Evolutionary conservation across 92 coral and sea anemone species (phyloP).

Genomic region (Epizoanthus scotinus): DNA sequence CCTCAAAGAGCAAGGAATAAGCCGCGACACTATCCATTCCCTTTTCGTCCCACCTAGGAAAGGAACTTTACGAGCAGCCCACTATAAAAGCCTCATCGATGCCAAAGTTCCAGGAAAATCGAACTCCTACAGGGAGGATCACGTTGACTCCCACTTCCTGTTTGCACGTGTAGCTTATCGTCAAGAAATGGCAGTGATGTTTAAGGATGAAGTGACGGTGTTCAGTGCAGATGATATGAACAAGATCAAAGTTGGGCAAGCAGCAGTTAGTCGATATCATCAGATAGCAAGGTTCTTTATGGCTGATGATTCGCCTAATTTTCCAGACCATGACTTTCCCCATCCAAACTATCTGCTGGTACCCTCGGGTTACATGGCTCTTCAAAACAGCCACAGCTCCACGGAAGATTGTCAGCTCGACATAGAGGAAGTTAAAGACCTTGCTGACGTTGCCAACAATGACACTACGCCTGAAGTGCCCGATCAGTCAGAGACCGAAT

Average conservation of each 20-base stretch:
- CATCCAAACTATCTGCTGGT: constrained; percentile 37
- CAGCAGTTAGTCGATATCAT: constrained; percentile 41
- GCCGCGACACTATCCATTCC: constrained; percentile 47
- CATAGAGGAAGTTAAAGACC: constrained; percentile 25
- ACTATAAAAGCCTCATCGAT: constrained; percentile 53
- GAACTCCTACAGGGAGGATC: constrained; percentile 41
- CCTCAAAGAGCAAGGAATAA: constrained; percentile 42
- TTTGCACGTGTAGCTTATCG: constrained; percentile 39
- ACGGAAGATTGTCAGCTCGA: background rate
- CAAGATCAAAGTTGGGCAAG: constrained; percentile 40
- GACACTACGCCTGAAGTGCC: constrained; percentile 21
- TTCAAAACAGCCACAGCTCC: constrained; percentile 7
- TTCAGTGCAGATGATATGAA: constrained; percentile 40
- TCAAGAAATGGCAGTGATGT: constrained; percentile 43
- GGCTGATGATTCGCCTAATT: constrained; percentile 43
- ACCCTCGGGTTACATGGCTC: constrained; percentile 43
- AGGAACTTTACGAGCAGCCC: constrained; percentile 37
- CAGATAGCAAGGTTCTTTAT: constrained; percentile 33
- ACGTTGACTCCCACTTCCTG: constrained; percentile 42
- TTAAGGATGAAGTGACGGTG: constrained; percentile 32
- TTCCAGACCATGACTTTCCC: constrained; percentile 46
- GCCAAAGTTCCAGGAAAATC: constrained; percentile 47
- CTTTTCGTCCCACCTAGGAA: constrained; percentile 49
- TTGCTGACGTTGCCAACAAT: constrained; percentile 19
- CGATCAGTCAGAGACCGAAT: constrained; percentile 12